Percentiles rank a stretch among this genome's conserved stretches.
These are phyloP conservation scores for Blennius ocellaris DNA, from an alignment of 2,113 vertebrate species.

Conservation along the genomic window DNA sequence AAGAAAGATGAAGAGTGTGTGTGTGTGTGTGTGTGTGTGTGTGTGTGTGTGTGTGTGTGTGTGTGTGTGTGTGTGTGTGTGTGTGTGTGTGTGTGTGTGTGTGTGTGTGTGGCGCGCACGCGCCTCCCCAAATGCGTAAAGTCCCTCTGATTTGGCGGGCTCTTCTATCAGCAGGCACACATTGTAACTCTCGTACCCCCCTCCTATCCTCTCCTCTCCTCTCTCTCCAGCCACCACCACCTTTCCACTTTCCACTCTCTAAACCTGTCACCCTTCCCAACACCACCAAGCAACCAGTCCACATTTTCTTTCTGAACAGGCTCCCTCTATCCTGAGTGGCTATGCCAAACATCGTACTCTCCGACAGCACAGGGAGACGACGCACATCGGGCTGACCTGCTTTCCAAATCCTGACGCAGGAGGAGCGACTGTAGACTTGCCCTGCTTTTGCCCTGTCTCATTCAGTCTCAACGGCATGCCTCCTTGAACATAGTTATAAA, in stretches of 20 bases:
- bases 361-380: slow-evolving; percentile 83
- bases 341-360: slow-evolving; percentile 79
- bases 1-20: slow-evolving; percentile 4
- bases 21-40: background rate
- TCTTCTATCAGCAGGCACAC: slow-evolving; percentile 68
- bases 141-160: slow-evolving; percentile 67
- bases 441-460: slow-evolving; percentile 8
- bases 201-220: slow-evolving; percentile 25
- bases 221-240: slow-evolving; percentile 26
- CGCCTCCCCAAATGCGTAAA: slow-evolving; percentile 56
- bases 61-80: too few species aligned
- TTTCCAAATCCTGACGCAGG: slow-evolving; percentile 65
- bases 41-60: too few species aligned
- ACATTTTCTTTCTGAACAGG: slow-evolving; percentile 33
- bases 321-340: slow-evolving; percentile 79
- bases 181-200: slow-evolving; percentile 65
- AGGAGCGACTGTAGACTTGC: slow-evolving; percentile 33
- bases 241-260: slow-evolving; percentile 6
- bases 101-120: too few species aligned
- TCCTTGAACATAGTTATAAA: slow-evolving; percentile 27
- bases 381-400: slow-evolving; percentile 83
- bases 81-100: too few species aligned
- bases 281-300: slow-evolving; percentile 18
- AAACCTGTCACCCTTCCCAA: slow-evolving; percentile 32
- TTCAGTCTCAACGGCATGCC: slow-evolving; percentile 23